Conservation (phyloP, 2,113 vertebrate genomes). For the Clinocottus analis region DNA sequence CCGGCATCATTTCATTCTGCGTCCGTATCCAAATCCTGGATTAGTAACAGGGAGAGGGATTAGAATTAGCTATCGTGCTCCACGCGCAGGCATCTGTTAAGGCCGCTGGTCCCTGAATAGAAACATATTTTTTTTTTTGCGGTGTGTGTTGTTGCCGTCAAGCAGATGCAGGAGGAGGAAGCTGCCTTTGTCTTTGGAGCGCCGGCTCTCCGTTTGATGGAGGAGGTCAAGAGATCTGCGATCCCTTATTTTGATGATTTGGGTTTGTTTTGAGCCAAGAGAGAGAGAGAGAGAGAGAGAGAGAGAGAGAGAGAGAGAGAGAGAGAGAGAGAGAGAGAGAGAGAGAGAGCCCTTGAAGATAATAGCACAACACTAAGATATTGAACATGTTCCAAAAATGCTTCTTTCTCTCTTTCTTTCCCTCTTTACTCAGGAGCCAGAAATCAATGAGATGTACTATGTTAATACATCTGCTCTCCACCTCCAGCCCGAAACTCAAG, state of each 20-base stretch:
- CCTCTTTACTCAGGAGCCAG: background rate
- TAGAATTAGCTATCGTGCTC: constrained; percentile 68
- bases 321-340: too few species aligned
- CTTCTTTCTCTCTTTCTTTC: background rate
- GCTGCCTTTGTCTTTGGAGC: constrained; percentile 41
- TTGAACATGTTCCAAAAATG: background rate
- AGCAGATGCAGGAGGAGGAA: constrained; percentile 24
- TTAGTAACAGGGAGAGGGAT: constrained; percentile 67
- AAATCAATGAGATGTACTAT: constrained; percentile 2
- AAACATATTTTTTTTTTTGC: constrained; percentile 75
- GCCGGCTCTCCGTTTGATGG: too few species aligned
- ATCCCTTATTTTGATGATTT: constrained; percentile 10
- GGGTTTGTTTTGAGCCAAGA: background rate
- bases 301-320: too few species aligned
- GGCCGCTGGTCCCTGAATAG: constrained; percentile 57
- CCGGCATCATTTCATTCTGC: constrained; percentile 61
- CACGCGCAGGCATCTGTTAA: constrained; percentile 68
- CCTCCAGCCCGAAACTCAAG: background rate
- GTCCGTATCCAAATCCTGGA: constrained; percentile 69
- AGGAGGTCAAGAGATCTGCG: constrained; percentile 35
- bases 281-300: background rate
- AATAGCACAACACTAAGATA: constrained; percentile 16
- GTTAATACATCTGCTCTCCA: constrained; percentile 1
- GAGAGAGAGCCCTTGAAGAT: constrained; percentile 11
- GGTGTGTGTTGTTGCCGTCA: too few species aligned